Base-by-base conservation (phyloP, 2,113 vertebrate genomes). In the Glareola pratincola region DNA sequence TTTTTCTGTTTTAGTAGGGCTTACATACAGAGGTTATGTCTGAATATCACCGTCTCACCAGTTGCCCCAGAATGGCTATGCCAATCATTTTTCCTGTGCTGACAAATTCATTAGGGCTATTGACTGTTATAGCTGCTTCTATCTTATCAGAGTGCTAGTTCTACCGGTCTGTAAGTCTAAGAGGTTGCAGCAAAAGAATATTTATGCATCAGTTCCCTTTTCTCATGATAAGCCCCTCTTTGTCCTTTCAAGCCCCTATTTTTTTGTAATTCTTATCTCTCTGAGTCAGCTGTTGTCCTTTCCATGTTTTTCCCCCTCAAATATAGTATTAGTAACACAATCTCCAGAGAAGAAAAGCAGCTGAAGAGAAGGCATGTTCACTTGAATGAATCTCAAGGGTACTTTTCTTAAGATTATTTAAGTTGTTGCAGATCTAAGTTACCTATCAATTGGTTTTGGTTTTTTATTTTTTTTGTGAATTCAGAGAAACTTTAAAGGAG, bases 401-500 rank as follows among this genome's bases (percentile, higher is more conserved):
- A n/a, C 48, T 53, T 82, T 8, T 56, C 16, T 36, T 56, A 37
- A 26, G 14, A 32, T 5, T 11, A 13, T 45, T 78, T 32, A 57
- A 75, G 29, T 39, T 36, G 18, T 20, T 82, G 15, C 24, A 43
- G 5, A 54, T 60, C 10, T 54, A 72, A 37, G 1, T 85, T 71
- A 45, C 3, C 10, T 16, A 43, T 19, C 9, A 54, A 12, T 21
- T 8, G 6, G 18, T 21, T 8, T 5, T 15, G 2, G 0, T 3
- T 45, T 60, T 8, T 5, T 15, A 2, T 0, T 3, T 45, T 60
- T 78, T n/a, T 71, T 30, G 29, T 77, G 26, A 48, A 8, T 59
- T 75, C 19, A 71, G 21, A 71, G 20, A 48, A 74, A 37, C 4
- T n/a, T 45, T 29, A 24, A 82, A 48, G n/a, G 43, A 34, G 7